Evolutionary conservation across 2,888 invertebrate species (phyloP).

Genomic region (Tenodera sinensis): DNA sequence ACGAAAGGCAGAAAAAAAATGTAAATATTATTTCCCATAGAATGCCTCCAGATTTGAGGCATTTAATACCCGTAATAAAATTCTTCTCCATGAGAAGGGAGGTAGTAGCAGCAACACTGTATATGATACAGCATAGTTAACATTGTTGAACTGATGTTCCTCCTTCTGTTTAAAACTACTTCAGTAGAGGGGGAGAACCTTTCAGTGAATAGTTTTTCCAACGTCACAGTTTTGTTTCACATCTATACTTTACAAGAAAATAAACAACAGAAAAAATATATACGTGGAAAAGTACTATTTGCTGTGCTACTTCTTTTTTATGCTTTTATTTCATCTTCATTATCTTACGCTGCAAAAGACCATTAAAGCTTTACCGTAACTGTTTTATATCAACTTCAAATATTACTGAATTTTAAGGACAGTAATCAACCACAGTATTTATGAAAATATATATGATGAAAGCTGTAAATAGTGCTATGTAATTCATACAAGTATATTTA

Average conservation of each 20-base stretch:
- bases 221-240: not conserved
- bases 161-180: not conserved
- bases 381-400: too few relatives aligned
- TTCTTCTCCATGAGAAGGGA: not conserved
- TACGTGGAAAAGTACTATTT: too few relatives aligned
- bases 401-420: too few relatives aligned
- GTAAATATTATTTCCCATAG: not conserved
- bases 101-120: not conserved
- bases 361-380: too few relatives aligned
- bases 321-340: too few relatives aligned
- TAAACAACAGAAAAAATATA: too few relatives aligned
- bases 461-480: too few relatives aligned
- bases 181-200: not conserved
- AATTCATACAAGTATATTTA: too few relatives aligned
- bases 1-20: not conserved
- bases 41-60: not conserved
- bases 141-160: not conserved
- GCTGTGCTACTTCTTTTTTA: too few relatives aligned
- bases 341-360: too few relatives aligned
- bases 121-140: not conserved
- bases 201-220: not conserved
- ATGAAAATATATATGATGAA: too few relatives aligned
- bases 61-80: not conserved
- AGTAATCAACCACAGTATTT: too few relatives aligned
- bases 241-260: not conserved